Base-by-base conservation (phyloP, 2,888 invertebrate species). In the Heliconius ethilla region DNA sequence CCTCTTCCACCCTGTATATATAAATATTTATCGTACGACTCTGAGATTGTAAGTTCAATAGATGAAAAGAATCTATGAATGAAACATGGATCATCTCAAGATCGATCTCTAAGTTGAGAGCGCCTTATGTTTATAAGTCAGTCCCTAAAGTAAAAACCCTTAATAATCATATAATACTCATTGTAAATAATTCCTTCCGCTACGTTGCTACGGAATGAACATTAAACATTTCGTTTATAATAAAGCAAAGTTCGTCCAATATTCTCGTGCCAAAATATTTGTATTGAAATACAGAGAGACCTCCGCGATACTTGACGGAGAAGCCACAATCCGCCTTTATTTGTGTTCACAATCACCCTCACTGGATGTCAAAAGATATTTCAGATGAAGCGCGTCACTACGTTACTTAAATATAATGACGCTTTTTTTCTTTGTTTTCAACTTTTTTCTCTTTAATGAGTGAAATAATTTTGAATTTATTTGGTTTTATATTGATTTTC, bases 311-410 rank as follows among this genome's bases (percentile, higher is more conserved):
- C 37, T 73, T 37, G 40, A 73, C 73, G 62, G 40, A 73, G 63
- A 74, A 25, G 37, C 74, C 74, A 27, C 62, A 74, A 63, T 74
- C 74, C 27, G 40, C 40, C 40, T 63, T 63, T 74, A 74, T 63
- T 74, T 63, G 40, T 37, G 25, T 37, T 63, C 25, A 62, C 74
- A 74, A 45, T 22, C 73, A 40, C 40, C 29, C n/a, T 1, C 25
- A 25, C 37, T 73, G 73, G 40, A 73, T 40, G 63, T 73, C 40
- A 73, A 59, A 55, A 63, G 73, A 51, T 18, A 3, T 73, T 73
- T 25, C 73, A 37, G 63, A 63, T 73, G 73, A 63, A 63, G 25
- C 59, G 33, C 29, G 72, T 6, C 73, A 37, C 62, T 10, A 25
- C n/a, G n/a, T n/a, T n/a, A 18, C n/a, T 37, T 37, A n/a, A 37